Conservation (phyloP, 2,113 vertebrate genomes). For the Nothocercus julius region DNA sequence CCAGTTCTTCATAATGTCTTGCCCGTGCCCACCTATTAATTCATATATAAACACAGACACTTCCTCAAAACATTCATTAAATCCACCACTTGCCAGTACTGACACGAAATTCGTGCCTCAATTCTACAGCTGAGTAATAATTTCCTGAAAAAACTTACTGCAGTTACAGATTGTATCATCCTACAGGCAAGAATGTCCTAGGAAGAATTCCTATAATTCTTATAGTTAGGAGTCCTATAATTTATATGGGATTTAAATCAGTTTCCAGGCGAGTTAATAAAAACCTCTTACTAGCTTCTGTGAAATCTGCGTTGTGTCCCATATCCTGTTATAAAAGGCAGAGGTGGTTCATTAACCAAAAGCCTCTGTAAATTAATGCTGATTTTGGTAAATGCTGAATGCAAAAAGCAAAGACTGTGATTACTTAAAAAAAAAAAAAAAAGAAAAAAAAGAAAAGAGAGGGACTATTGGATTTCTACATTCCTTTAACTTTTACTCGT, state of each 20-base stretch:
- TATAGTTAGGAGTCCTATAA: background rate
- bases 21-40: background rate
- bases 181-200: background rate
- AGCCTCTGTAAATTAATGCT: background rate
- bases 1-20: background rate
- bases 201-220: background rate
- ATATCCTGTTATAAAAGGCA: background rate
- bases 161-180: background rate
- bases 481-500: background rate
- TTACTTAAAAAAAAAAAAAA: background rate
- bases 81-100: background rate
- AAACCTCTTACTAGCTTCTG: background rate
- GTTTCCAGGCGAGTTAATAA: background rate
- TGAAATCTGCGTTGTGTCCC: background rate
- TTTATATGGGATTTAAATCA: background rate
- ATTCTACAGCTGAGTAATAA: background rate
- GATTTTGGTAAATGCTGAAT: background rate
- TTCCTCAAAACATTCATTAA: conserved; percentile 22
- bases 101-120: background rate
- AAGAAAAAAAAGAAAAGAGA: background rate
- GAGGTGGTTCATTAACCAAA: background rate
- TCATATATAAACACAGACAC: conserved; percentile 17
- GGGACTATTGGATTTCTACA: background rate
- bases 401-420: background rate
- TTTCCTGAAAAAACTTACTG: background rate